Evolutionary conservation across 2,888 invertebrate genomes (phyloP).

Genomic region (Tillus elongatus): DNA sequence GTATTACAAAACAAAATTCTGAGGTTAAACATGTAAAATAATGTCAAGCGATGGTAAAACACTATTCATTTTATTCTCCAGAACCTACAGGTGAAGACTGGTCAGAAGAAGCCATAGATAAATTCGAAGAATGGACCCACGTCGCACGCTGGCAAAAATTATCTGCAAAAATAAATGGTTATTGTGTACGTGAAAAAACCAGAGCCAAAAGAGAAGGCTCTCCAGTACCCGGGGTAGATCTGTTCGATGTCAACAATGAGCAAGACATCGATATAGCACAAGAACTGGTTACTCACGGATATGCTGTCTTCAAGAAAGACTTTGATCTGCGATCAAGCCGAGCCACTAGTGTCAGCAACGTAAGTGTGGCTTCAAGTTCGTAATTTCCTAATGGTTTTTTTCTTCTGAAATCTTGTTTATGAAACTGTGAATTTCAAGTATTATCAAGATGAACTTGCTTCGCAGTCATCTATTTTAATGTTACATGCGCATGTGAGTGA

Average conservation of each 20-base stretch:
- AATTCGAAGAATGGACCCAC: conserved; percentile 63
- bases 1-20: too few relatives aligned
- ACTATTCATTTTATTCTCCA: too few relatives aligned
- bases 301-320: conserved; percentile 43
- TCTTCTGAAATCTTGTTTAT: too few relatives aligned
- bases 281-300: conserved; percentile 50
- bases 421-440: too few relatives aligned
- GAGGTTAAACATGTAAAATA: too few relatives aligned
- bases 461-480: too few relatives aligned
- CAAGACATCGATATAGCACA: conserved; percentile 54
- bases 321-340: conserved; percentile 15
- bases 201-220: conserved; percentile 53
- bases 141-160: conserved; percentile 74
- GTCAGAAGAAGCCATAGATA: conserved; percentile 53
- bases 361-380: not conserved
- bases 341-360: conserved; percentile 1
- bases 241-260: conserved; percentile 61
- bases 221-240: conserved; percentile 67
- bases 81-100: conserved; percentile 47
- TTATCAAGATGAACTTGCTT: too few relatives aligned
- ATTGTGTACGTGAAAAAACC: conserved; percentile 48
- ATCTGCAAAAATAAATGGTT: conserved; percentile 65
- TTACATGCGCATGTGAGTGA: too few relatives aligned
- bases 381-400: too few relatives aligned
- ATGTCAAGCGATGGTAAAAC: too few relatives aligned